Evolutionary conservation across 2,888 invertebrate genomes (phyloP), one percentile per base, ranked within the genome.

Genomic region (Schizaphis graminum): DNA sequence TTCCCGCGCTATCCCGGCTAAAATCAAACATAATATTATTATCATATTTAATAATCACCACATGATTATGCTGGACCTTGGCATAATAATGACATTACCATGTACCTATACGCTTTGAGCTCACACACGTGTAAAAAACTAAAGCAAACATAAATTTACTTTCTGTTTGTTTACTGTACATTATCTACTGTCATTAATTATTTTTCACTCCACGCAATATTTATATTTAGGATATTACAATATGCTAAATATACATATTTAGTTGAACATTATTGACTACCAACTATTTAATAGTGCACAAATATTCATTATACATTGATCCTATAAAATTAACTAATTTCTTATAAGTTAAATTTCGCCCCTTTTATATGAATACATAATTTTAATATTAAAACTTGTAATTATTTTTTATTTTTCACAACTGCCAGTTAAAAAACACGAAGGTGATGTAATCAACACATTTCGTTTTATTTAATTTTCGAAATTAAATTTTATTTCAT

Each of bases 11-110:
- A 85, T 91, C 56, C 91, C 56, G 84, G 44, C 28, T 56, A 91
- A 91, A 91, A 91, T 84, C 91, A 84, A 91, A 91, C 84, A 53
- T 77, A 77, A 77, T 77, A 77, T 84, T 91, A 91, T 91, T 91
- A 91, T 91, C 84, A 84, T 91, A 56, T 91, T 91, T 85, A 91
- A 91, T 28, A 91, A 91, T 91, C 91, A 44, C 84, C 28, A 53
- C n/a, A 44, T 47, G 91, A 84, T 91, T 91, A 41, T 61, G 5
- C 77, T 35, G 26, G 49, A 91, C 91, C 77, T 53, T 91, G 77
- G 77, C 84, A 91, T 91, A 77, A 91, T 67, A 77, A 77, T 41
- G 77, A 91, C 49, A 91, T 77, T 77, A 53, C 16, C 35, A 53
- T 35, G 49, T 91, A 49, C 57, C 28, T 86, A 44, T 86, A 57